A percentile compares a stretch with the other conserved stretches of the same genome.
Conservation (phyloP, 2,797 vertebrate genomes). For the Malacoctenus gilli region DNA sequence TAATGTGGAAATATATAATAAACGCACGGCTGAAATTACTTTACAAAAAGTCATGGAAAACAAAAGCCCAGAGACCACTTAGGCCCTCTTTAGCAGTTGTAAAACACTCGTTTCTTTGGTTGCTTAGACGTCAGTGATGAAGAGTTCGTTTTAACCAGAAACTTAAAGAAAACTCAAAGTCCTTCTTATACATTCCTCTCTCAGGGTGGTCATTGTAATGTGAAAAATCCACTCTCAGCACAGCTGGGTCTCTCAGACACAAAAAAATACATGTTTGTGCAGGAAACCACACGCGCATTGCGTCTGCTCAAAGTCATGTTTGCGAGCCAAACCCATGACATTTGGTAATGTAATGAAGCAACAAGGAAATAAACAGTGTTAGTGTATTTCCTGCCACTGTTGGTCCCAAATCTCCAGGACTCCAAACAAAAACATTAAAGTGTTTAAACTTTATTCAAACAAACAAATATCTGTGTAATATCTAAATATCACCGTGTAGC, state of each 20-base stretch:
- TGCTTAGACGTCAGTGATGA: too few relatives aligned
- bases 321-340: not conserved
- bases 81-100: not conserved
- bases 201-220: not conserved
- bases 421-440: not conserved
- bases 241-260: not conserved
- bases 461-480: not conserved
- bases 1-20: constrained; percentile 8
- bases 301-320: not conserved
- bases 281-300: not conserved
- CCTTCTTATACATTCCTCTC: not conserved
- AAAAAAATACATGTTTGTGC: not conserved
- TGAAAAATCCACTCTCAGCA: not conserved
- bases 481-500: not conserved
- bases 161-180: not conserved
- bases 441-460: not conserved
- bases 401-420: too few relatives aligned
- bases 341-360: too few relatives aligned
- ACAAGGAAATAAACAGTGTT: too few relatives aligned
- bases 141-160: too few relatives aligned
- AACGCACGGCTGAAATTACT: not conserved
- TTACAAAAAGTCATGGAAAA: not conserved
- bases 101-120: not conserved
- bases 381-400: too few relatives aligned
- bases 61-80: not conserved